Evolutionary conservation across 92 coral and sea anemone genomes (phyloP), one percentile per base, ranked within the genome.

Genomic region (Actinernus sp.): DNA sequence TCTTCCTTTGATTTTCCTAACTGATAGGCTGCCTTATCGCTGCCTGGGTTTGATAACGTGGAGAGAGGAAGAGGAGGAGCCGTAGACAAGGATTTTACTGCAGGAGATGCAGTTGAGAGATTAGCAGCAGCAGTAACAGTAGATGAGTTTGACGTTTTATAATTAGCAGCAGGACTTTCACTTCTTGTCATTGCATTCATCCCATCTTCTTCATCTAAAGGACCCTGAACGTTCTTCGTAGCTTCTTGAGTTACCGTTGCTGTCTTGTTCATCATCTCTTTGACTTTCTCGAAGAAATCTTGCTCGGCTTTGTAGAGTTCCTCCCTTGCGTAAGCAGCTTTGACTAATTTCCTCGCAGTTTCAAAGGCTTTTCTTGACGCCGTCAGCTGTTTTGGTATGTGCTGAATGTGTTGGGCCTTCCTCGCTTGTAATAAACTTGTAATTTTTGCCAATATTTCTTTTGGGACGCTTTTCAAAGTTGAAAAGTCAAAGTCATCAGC

Each of bases 281-380:
- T 89, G 21, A 90, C 63, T 39, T 86, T 90, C 39, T 65, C 87
- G 33, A 81, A 84, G 70, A 90, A 86, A n/a, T 75, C 97, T 23
- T 72, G 47, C 53, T 90, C 97, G 28, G 97, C 92, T 26, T 69
- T 86, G 45, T 81, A 86, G 44, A 90, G 92, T 25, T 90, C 83
- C 66, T 90, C 93, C 23, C 97, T 63, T 38, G 97, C 97, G n/a
- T 78, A 44, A 24, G 91, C 76, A 22, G 97, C 97, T 41, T 90
- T 88, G 20, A 90, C 91, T 33, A 90, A 52, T 55, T 90, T 90
- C 54, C 58, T 74, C 3, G 97, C 97, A 14, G 89, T 86, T 40
- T 87, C 97, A 51, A 79, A 90, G 12, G 97, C 97, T 31, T 90
- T 90, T 52, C 97, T 52, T 13, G 97, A 83, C 6, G 71, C 83